Evolutionary conservation across 2,113 vertebrate species (phyloP).

Genomic region (Tangachromis dhanisi): DNA sequence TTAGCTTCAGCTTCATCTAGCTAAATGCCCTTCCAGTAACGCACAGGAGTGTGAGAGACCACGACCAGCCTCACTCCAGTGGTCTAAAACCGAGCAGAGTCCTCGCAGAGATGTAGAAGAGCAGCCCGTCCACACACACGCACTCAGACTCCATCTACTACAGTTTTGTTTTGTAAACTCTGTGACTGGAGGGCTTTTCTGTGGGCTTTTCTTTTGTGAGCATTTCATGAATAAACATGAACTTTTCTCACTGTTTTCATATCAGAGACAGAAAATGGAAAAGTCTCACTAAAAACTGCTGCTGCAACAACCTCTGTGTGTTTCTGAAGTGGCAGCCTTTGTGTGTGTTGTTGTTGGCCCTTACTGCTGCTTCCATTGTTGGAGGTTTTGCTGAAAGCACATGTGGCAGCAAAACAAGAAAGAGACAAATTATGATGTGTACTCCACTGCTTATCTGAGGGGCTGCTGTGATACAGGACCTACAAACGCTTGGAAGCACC

Average conservation of each 20-base stretch:
- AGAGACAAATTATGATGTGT: neutral
- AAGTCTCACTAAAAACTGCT: neutral
- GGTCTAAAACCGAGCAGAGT: neutral
- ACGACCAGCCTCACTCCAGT: neutral
- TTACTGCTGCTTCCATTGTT: neutral
- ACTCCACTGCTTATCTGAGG: neutral
- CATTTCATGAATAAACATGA: constrained; percentile 7
- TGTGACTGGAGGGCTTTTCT: neutral
- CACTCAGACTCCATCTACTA: neutral
- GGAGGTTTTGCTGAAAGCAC: neutral
- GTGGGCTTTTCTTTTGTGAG: neutral
- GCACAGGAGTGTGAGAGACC: neutral
- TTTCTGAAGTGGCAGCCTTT: neutral
- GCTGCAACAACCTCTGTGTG: neutral
- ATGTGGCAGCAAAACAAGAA: neutral
- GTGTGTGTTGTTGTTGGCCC: neutral
- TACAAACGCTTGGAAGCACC: neutral
- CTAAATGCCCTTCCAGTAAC: neutral
- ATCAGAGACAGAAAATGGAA: neutral
- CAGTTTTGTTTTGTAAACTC: neutral
- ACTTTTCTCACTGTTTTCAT: neutral
- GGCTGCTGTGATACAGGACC: neutral
- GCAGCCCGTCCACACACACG: neutral
- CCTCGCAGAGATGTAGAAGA: neutral
- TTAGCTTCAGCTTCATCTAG: neutral